Evolutionary conservation across 2,113 vertebrate species (phyloP).

Genomic region (Anoura caudifer): DNA sequence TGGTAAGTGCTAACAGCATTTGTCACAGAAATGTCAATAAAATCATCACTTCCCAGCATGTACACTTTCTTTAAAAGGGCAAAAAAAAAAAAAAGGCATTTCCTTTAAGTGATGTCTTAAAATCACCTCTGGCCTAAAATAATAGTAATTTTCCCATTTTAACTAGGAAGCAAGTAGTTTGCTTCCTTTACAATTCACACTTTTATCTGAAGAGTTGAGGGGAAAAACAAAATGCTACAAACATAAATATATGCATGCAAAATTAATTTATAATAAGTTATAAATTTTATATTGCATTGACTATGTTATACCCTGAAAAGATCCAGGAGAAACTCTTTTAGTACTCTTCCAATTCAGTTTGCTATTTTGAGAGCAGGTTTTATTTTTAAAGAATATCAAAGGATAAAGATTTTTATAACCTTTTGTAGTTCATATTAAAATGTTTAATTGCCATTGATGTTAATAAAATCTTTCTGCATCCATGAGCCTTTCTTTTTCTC

Average conservation of each 20-base stretch:
- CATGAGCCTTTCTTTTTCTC: too few species aligned
- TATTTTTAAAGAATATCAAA: conserved; percentile 47
- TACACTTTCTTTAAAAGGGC: not conserved
- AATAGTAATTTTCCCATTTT: not conserved
- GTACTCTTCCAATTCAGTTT: not conserved
- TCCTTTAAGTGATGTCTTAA: conserved; percentile 14
- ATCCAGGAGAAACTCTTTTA: not conserved
- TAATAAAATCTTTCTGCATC: conserved; percentile 14
- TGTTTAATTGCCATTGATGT: conserved; percentile 20
- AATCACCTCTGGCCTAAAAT: not conserved
- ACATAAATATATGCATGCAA: not conserved
- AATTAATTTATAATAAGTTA: conserved; percentile 14
- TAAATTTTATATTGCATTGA: not conserved
- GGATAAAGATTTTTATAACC: not conserved
- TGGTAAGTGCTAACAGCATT: conserved; percentile 35
- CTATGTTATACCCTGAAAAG: not conserved
- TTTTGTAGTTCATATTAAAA: not conserved
- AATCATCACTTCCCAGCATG: not conserved
- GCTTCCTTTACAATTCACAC: not conserved
- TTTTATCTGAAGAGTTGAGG: not conserved
- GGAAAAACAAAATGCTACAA: not conserved
- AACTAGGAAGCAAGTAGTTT: conserved; percentile 2
- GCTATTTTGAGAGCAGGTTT: not conserved
- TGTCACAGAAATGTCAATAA: conserved; percentile 51
- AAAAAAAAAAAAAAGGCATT: not conserved